Base-by-base conservation (phyloP, 2,888 invertebrate species). In the Thera obeliscata region DNA sequence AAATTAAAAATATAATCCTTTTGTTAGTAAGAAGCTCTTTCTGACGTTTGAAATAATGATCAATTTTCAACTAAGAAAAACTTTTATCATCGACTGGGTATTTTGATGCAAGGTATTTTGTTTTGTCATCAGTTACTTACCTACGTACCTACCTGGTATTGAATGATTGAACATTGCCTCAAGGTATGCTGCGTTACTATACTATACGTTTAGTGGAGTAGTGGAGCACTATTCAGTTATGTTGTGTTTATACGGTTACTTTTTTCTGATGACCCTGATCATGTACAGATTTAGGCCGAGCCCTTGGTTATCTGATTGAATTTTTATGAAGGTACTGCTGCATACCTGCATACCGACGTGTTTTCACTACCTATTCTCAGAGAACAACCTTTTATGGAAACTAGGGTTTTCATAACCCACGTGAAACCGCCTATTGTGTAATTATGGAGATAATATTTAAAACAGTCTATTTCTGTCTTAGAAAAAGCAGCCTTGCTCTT, bases 151-250 rank as follows among this genome's bases (percentile, higher is more conserved):
- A 52, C 52, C 33, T 52, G 22, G 41, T 41, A 49, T 52, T 66
- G 82, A 81, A 83, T 83, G 81, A 87, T 87, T 86, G 76, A 80
- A 80, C 76, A 79, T 80, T 82, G 85, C 86, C 84, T 83, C 85
- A 78, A 76, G 80, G 80, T 67, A 61, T 36, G 62, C 69, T 66
- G 67, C 80, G 86, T 87, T 86, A 87, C 83, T 61, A 55, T 86
- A 87, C 83, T 61, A 55, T 61, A 61, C 78, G 85, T 82, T 91
- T 86, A 86, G 89, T 92, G 78, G 90, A 91, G 77, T 82, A 91
- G 89, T 93, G 78, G 90, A 87, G 72, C 91, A 85, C 80, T 84
- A 88, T 90, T 90, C 91, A 83, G 91, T 92, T 92, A 91, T 87
- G 79, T 89, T 86, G 88, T 88, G 69, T 89, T 46, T 87, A 87